Conservation (phyloP, 1,140 invertebrate species). For the Pseudomyrmex dendroicus region DNA sequence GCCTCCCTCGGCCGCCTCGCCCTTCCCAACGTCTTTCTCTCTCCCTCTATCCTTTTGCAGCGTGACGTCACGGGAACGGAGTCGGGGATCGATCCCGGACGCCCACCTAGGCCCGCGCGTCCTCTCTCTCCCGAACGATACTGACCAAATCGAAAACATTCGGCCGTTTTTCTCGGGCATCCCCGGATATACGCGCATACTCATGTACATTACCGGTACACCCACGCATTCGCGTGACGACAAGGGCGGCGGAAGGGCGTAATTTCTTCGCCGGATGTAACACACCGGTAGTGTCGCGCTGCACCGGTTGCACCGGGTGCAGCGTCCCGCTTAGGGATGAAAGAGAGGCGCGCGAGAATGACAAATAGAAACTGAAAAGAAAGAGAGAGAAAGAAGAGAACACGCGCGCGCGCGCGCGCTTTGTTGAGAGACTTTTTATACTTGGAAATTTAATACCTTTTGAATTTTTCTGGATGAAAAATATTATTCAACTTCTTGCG, state of each 20-base stretch:
- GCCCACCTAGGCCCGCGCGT: slow-evolving; percentile 47
- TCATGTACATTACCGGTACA: slow-evolving; percentile 8
- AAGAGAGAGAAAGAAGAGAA: neutral
- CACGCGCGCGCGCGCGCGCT: too few relatives aligned
- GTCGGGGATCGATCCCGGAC: slow-evolving; percentile 72
- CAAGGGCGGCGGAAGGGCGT: slow-evolving; percentile 39
- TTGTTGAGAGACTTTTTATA: neutral
- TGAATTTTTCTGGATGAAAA: neutral
- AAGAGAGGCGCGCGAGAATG: slow-evolving; percentile 41
- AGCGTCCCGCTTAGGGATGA: slow-evolving; percentile 26
- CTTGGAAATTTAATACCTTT: neutral
- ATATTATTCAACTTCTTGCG: neutral
- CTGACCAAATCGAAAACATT: slow-evolving; percentile 69
- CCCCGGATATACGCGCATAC: slow-evolving; percentile 30
- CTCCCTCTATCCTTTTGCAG: slow-evolving; percentile 41
- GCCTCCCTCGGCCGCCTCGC: neutral
- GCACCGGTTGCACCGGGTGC: neutral
- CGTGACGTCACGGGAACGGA: slow-evolving; percentile 73
- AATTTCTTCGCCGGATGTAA: slow-evolving; percentile 35
- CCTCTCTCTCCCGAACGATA: slow-evolving; percentile 44
- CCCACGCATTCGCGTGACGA: slow-evolving; percentile 2
- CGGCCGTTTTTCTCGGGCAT: slow-evolving; percentile 38
- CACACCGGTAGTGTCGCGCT: neutral
- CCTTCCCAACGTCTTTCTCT: slow-evolving; percentile 32
- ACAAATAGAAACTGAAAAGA: neutral